Conservation (phyloP, 2,888 invertebrate species). For the Agriopis aurantiaria region DNA sequence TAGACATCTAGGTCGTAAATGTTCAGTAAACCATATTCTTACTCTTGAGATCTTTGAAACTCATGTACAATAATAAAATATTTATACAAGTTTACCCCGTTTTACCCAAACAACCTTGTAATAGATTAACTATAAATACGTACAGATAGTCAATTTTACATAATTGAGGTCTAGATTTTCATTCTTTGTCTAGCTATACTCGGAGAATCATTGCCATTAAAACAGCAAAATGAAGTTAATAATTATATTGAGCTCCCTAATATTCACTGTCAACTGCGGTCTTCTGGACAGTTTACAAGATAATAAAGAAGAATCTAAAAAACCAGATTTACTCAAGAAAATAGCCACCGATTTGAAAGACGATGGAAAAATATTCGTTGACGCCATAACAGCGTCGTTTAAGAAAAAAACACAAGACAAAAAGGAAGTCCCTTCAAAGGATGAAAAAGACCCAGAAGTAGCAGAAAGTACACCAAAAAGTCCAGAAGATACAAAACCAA, state of each 20-base stretch:
- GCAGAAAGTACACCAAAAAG: background rate
- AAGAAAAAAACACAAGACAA: conserved; percentile 15
- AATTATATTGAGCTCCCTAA: conserved; percentile 20
- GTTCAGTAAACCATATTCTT: no score
- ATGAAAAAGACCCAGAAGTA: conserved; percentile 8
- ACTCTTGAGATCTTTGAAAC: no score
- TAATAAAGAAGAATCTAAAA: conserved; percentile 29
- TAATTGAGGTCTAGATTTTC: conserved; percentile 8
- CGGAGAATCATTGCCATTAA: background rate
- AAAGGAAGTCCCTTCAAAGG: background rate
- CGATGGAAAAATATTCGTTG: conserved; percentile 29
- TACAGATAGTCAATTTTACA: background rate
- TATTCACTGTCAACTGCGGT: conserved; percentile 34
- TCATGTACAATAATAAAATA: background rate
- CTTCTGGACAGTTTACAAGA: conserved; percentile 34
- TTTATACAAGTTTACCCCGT: conserved; percentile 11
- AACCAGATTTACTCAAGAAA: conserved; percentile 28
- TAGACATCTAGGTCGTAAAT: no score
- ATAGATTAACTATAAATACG: conserved; percentile 7
- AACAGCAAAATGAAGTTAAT: conserved; percentile 31
- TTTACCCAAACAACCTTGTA: conserved; percentile 6
- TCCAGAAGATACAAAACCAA: conserved; percentile 2
- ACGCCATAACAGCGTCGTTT: conserved; percentile 26
- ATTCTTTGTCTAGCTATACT: background rate
- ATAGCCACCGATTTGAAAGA: conserved; percentile 25